Percentiles rank a stretch among this genome's conserved stretches.
Conservation (phyloP, 2,888 invertebrate genomes). For the Belgica antarctica region DNA sequence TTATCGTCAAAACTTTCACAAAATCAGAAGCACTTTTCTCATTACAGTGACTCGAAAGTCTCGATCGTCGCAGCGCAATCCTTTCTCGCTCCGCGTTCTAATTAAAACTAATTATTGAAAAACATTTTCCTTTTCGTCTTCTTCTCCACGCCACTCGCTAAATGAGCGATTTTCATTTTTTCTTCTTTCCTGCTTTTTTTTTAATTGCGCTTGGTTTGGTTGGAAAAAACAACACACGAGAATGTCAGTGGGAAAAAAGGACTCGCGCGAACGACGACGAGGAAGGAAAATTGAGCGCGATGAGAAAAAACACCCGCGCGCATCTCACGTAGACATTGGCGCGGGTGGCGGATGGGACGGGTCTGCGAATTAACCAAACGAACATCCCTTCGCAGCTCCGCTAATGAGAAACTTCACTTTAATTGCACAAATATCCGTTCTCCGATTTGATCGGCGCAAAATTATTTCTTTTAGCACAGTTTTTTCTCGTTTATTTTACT, state of each 20-base stretch:
- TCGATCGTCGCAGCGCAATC: conserved; percentile 30
- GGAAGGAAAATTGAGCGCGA: conserved; percentile 32
- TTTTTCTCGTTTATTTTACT: conserved; percentile 5
- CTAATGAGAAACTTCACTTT: conserved; percentile 13
- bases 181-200: conserved; percentile 16
- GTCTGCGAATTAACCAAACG: conserved; percentile 19
- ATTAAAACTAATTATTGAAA: conserved; percentile 42
- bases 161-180: conserved; percentile 33
- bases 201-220: conserved; percentile 28
- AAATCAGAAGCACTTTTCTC: background rate
- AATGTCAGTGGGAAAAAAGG: too few relatives aligned
- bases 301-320: conserved; percentile 37
- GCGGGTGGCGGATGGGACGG: background rate
- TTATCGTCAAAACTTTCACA: background rate
- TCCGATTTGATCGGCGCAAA: too few relatives aligned
- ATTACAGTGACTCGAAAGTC: conserved; percentile 8
- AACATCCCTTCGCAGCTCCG: background rate
- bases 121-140: conserved; percentile 14
- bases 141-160: conserved; percentile 32
- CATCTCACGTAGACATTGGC: conserved; percentile 5
- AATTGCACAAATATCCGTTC: conserved; percentile 24
- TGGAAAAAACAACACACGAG: conserved; percentile 24
- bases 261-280: conserved; percentile 34
- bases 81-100: conserved; percentile 38
- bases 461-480: background rate